Percentiles rank a stretch among this genome's conserved stretches.
Conservation (phyloP, 1,140 invertebrate species). For the Medauroidea extradentata region DNA sequence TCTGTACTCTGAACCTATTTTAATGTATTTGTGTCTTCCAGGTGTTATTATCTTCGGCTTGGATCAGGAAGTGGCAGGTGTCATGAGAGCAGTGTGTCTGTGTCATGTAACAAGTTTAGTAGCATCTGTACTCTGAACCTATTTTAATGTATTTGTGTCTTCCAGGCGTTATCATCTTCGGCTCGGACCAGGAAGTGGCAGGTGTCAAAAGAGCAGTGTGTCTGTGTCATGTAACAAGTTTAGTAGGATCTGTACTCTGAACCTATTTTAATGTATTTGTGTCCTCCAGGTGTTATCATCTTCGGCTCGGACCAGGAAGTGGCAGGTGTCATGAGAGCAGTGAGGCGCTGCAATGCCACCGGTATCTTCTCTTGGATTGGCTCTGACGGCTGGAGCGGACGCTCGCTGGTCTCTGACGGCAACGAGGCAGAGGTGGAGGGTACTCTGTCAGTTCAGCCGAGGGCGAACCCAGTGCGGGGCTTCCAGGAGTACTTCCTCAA, state of each 20-base stretch:
- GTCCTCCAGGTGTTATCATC: constrained; percentile 80
- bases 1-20: too few relatives aligned
- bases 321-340: constrained; percentile 87
- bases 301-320: constrained; percentile 97
- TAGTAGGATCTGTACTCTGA: too few relatives aligned
- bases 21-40: constrained; percentile 34
- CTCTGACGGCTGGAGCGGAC: constrained; percentile 87
- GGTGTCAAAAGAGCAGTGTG: too few relatives aligned
- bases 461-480: constrained; percentile 78
- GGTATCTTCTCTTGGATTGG: constrained; percentile 92
- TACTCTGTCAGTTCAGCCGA: constrained; percentile 87
- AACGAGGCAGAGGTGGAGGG: constrained; percentile 86
- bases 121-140: too few relatives aligned
- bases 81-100: constrained; percentile 85
- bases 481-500: constrained; percentile 86
- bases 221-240: too few relatives aligned
- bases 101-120: constrained; percentile 81
- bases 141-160: constrained; percentile 47
- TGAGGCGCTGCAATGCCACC: constrained; percentile 80
- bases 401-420: constrained; percentile 80
- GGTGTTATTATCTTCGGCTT: constrained; percentile 94
- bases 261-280: too few relatives aligned
- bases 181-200: constrained; percentile 93
- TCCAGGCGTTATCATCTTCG: constrained; percentile 90
- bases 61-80: constrained; percentile 90